Percentiles rank a stretch among this genome's conserved stretches.
phyloP scores from a whole-genome alignment of 2,888 invertebrate species.

The Aphelenchoides bicaudatus region DNA sequence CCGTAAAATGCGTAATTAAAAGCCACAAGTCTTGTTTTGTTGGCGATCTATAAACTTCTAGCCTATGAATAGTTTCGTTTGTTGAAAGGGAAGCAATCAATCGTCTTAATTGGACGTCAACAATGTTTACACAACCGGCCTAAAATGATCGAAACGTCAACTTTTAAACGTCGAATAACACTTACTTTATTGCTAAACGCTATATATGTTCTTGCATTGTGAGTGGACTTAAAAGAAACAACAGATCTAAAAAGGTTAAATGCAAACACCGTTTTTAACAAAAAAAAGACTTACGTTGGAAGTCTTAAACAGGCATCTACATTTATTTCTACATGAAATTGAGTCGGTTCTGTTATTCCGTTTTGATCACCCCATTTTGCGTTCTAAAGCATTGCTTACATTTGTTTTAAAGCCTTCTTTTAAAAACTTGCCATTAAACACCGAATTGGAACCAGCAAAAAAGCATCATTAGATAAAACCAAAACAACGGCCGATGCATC shows the following conservation, averaged over 20 bases:
- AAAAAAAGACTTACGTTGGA: no score
- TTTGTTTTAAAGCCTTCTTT: not conserved
- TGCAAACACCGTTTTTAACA: no score
- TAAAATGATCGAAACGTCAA: no score
- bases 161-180: no score
- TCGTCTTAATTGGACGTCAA: conserved; percentile 24
- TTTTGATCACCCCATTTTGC: conserved; percentile 21
- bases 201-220: conserved; percentile 20
- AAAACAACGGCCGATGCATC: conserved; percentile 47
- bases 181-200: conserved; percentile 21
- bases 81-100: conserved; percentile 14
- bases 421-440: conserved; percentile 28
- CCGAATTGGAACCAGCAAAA: conserved; percentile 44
- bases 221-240: conserved; percentile 21
- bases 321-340: conserved; percentile 20
- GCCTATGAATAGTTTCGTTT: conserved; percentile 36
- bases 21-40: conserved; percentile 30
- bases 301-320: not conserved
- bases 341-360: conserved; percentile 13
- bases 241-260: no score
- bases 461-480: conserved; percentile 42
- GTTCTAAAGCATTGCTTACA: conserved; percentile 15
- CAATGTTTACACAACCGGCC: conserved; percentile 22
- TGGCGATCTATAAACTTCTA: conserved; percentile 39
- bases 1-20: conserved; percentile 43